Conservation (phyloP, 1,140 invertebrate genomes). For the Zaprionus ghesquierei region DNA sequence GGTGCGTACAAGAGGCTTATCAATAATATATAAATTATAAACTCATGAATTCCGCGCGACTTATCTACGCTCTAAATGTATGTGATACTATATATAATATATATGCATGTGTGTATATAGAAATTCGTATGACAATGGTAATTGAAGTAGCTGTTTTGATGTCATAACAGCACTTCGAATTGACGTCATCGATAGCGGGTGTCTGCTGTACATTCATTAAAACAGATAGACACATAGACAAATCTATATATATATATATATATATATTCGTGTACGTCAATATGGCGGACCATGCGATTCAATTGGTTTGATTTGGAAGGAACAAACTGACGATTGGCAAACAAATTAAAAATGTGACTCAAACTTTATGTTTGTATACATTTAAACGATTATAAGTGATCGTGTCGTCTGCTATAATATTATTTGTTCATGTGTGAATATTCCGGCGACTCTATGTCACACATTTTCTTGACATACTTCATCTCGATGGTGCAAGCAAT, state of each 20-base stretch:
- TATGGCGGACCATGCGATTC: background rate
- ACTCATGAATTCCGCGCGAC: background rate
- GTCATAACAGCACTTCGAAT: slow-evolving; percentile 54
- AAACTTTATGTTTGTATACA: too few species aligned
- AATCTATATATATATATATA: background rate
- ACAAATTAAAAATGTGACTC: background rate
- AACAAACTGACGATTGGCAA: too few species aligned
- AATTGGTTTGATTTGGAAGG: slow-evolving; percentile 8
- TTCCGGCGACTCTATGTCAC: slow-evolving; percentile 66
- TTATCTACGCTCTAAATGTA: slow-evolving; percentile 11
- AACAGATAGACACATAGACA: background rate
- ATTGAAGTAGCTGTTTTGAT: slow-evolving; percentile 43
- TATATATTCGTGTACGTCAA: slow-evolving; percentile 3
- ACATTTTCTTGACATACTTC: slow-evolving; percentile 88
- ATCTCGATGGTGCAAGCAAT: slow-evolving; percentile 90
- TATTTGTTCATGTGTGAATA: background rate
- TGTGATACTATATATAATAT: background rate
- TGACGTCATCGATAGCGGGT: slow-evolving; percentile 59
- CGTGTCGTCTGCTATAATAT: too few species aligned
- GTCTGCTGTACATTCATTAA: background rate
- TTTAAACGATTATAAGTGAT: too few species aligned
- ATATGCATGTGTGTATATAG: background rate
- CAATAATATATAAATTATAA: slow-evolving; percentile 68
- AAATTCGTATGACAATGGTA: slow-evolving; percentile 40
- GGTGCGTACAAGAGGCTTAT: slow-evolving; percentile 44